Conservation (phyloP, 1,140 invertebrate genomes). For the Drosophila sturtevanti region DNA sequence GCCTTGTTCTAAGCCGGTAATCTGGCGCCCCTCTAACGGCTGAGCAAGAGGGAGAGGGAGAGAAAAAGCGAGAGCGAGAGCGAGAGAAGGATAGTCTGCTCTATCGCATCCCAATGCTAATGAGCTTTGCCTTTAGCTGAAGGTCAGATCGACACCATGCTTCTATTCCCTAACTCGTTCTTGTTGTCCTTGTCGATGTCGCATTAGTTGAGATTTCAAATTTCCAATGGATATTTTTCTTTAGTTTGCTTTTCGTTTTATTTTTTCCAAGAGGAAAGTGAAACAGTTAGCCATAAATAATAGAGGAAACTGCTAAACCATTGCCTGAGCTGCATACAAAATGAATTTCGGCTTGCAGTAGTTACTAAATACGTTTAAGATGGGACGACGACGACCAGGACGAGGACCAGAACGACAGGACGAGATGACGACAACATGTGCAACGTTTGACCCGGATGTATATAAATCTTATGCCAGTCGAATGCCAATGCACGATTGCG, state of each 20-base stretch:
- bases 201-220: constrained; percentile 74
- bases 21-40: constrained; percentile 48
- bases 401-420: no score
- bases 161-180: constrained; percentile 13
- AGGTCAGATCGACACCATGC: constrained; percentile 51
- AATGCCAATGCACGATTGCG: constrained; percentile 56
- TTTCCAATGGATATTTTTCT: constrained; percentile 56
- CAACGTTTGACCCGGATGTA: constrained; percentile 67
- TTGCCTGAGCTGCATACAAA: constrained; percentile 73
- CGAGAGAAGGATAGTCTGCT: background rate
- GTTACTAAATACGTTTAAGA: constrained; percentile 79
- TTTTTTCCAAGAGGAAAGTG: constrained; percentile 23
- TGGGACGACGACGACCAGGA: constrained; percentile 63
- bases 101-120: constrained; percentile 49
- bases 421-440: constrained; percentile 79
- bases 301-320: constrained; percentile 77
- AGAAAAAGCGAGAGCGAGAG: background rate
- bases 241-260: constrained; percentile 19
- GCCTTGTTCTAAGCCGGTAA: constrained; percentile 62
- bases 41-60: background rate
- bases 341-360: constrained; percentile 52
- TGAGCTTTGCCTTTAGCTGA: constrained; percentile 53
- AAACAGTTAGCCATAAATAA: constrained; percentile 75
- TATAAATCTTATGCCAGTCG: constrained; percentile 74
- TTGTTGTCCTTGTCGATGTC: constrained; percentile 63